Percentiles rank a stretch among this genome's conserved stretches.
Conservation (phyloP, 2,888 invertebrate species). For the Brenthis hecate region DNA sequence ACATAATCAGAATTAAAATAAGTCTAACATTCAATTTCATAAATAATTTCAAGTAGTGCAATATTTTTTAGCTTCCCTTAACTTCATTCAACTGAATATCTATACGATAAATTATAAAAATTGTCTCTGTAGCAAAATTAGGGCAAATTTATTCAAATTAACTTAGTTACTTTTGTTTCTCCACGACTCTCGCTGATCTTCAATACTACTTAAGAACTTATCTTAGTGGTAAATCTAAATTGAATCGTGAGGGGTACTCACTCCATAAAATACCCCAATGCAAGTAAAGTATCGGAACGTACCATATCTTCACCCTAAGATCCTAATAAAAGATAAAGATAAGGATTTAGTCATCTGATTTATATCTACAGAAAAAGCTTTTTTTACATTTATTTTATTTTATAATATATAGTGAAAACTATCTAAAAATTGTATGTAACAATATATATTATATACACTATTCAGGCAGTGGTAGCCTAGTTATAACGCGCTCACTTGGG, state of each 20-base stretch:
- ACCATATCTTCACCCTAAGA: constrained; percentile 43
- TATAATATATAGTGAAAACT: background rate
- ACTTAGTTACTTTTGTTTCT: constrained; percentile 28
- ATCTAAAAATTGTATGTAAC: background rate
- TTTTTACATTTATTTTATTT: background rate
- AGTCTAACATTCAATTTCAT: too few species aligned
- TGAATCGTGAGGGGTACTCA: constrained; percentile 71
- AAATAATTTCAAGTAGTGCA: too few species aligned
- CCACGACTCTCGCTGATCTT: constrained; percentile 25
- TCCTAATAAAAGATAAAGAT: constrained; percentile 42
- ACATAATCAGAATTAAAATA: too few species aligned
- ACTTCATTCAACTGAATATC: background rate
- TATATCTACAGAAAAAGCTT: constrained; percentile 11
- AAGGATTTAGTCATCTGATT: constrained; percentile 34
- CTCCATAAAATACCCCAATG: constrained; percentile 63
- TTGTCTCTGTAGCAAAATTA: constrained; percentile 3
- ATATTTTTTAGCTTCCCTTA: too few species aligned
- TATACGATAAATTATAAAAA: constrained; percentile 6
- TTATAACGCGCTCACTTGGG: too few species aligned
- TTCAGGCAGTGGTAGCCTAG: too few species aligned
- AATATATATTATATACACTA: background rate
- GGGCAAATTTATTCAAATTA: constrained; percentile 18
- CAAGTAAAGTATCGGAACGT: constrained; percentile 46
- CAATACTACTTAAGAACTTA: constrained; percentile 48
- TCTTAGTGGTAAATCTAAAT: constrained; percentile 75